phyloP scores from a whole-genome alignment of 1,140 invertebrate species.

The Sitobion miscanthi region DNA sequence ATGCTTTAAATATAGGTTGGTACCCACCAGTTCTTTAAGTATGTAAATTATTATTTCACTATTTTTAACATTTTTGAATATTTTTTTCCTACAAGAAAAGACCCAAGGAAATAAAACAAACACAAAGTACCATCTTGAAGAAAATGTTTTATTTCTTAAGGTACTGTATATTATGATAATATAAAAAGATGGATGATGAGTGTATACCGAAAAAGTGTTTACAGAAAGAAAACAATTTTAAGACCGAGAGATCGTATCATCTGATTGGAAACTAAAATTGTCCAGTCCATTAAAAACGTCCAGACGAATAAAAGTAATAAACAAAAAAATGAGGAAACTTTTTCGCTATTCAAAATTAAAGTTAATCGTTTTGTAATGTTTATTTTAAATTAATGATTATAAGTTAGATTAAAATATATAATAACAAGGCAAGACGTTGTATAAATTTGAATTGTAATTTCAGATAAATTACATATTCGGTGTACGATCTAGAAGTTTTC shows the following conservation, averaged over 20 bases:
- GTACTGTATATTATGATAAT: not conserved
- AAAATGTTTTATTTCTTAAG: not conserved
- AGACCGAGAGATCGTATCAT: not conserved
- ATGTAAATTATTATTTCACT: not conserved
- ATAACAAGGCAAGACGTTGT: conserved; percentile 11
- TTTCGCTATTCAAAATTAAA: not conserved
- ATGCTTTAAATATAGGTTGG: not conserved
- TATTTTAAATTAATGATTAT: conserved; percentile 4
- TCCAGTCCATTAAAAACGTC: not conserved
- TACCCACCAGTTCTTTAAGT: not conserved
- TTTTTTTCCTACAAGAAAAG: not conserved
- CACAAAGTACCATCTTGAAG: not conserved
- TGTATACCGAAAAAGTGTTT: conserved; percentile 23
- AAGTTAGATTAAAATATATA: not conserved
- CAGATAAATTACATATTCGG: not conserved
- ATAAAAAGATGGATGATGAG: conserved; percentile 6
- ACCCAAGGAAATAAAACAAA: not conserved
- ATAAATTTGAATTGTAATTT: not conserved
- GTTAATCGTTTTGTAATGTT: not conserved
- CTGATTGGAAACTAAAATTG: conserved; percentile 20
- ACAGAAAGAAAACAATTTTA: not conserved
- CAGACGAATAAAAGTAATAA: not conserved
- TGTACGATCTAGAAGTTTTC: not conserved
- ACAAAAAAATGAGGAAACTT: not conserved
- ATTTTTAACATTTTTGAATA: not conserved